Conservation (phyloP, 1,140 invertebrate species). For the Goniozus legneri region DNA sequence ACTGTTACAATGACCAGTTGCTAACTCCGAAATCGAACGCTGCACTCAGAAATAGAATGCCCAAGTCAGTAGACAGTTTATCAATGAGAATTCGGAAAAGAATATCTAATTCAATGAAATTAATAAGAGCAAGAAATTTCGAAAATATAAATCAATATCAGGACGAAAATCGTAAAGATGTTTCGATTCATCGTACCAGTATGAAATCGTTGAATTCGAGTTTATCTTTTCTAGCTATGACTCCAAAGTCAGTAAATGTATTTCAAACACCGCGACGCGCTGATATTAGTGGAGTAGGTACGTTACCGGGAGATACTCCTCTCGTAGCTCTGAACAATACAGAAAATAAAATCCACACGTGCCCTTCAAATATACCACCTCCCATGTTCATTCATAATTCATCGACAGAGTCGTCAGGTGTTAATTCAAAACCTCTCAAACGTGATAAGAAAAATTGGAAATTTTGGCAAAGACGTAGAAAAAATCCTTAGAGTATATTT, state of each 20-base stretch:
- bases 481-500: too few relatives aligned
- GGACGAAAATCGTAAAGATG: conserved; percentile 25
- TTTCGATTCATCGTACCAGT: not conserved
- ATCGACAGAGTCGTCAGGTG: too few relatives aligned
- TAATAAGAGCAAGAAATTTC: conserved; percentile 22
- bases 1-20: not conserved
- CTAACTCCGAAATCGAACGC: not conserved
- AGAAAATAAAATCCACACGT: not conserved
- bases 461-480: conserved; percentile 25
- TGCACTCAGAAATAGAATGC: not conserved
- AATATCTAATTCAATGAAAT: not conserved
- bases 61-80: conserved; percentile 18
- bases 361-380: too few relatives aligned
- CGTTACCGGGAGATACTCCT: conserved; percentile 7
- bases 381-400: too few relatives aligned
- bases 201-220: not conserved
- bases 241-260: not conserved
- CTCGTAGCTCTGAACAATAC: not conserved
- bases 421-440: not conserved
- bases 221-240: not conserved
- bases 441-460: conserved; percentile 24
- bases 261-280: conserved; percentile 2
- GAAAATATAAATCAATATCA: conserved; percentile 17
- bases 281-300: conserved; percentile 18
- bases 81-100: not conserved